Conservation (phyloP, 2,888 invertebrate species). For the Lydus trimaculatus region DNA sequence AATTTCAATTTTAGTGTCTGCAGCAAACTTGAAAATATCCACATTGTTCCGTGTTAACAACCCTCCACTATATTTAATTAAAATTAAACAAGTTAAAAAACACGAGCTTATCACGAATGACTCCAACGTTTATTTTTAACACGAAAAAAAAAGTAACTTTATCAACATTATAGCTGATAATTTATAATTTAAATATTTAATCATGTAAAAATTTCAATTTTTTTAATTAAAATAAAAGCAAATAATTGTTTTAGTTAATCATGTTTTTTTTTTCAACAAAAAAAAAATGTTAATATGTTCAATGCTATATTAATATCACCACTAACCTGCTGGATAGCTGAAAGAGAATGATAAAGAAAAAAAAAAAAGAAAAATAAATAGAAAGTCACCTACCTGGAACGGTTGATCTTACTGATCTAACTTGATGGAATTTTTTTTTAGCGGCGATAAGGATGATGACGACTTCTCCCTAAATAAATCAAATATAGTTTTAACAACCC, state of each 20-base stretch:
- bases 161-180: background rate
- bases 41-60: no score
- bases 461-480: conserved; percentile 40
- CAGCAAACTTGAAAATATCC: no score
- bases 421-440: conserved; percentile 41
- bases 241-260: no score
- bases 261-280: background rate
- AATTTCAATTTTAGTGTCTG: no score
- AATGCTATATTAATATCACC: conserved; percentile 24
- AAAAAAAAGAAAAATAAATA: conserved; percentile 39
- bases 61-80: background rate
- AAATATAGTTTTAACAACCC: no score
- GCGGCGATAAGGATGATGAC: conserved; percentile 52
- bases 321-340: conserved; percentile 48
- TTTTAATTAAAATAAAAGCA: background rate
- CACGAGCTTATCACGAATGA: background rate
- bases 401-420: conserved; percentile 58
- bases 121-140: background rate
- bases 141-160: background rate
- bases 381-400: conserved; percentile 56
- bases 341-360: conserved; percentile 40
- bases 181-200: background rate
- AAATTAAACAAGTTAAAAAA: background rate
- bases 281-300: background rate
- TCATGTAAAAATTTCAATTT: background rate